phyloP scores from a whole-genome alignment of 1,140 invertebrate genomes.

The Achroia grisella region DNA sequence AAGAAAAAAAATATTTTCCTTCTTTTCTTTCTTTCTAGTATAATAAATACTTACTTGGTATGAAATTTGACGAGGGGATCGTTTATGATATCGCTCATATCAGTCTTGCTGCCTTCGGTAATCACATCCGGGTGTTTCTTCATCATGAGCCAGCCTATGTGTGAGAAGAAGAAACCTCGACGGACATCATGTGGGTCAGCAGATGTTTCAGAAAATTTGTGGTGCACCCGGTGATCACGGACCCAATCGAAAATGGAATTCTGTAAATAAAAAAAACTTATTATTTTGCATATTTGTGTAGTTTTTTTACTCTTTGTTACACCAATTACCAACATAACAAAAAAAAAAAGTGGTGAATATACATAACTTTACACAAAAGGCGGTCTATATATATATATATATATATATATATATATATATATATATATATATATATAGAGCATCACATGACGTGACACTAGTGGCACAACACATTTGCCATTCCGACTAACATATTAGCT shows the following conservation, averaged over 20 bases:
- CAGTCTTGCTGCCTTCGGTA: conserved; percentile 80
- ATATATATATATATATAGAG: no score
- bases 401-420: no score
- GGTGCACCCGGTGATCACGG: conserved; percentile 90
- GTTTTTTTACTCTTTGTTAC: no score
- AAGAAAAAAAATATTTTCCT: no score
- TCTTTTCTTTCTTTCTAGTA: no score
- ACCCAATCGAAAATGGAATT: conserved; percentile 81
- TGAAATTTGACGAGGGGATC: conserved; percentile 86
- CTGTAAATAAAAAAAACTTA: conserved; percentile 40
- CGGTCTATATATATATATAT: no score
- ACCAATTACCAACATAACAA: no score
- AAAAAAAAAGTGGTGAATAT: no score
- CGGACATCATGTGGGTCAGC: conserved; percentile 92
- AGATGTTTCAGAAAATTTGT: conserved; percentile 92
- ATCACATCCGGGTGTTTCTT: conserved; percentile 89
- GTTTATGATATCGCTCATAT: conserved; percentile 83
- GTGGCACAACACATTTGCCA: no score
- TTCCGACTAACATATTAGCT: no score
- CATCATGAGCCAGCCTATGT: conserved; percentile 92
- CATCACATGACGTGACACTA: no score
- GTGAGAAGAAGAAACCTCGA: conserved; percentile 94
- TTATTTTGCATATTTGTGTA: conserved; percentile 77
- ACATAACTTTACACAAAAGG: no score
- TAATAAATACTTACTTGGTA: conserved; percentile 74